These are phyloP conservation scores for Xenopus laevis DNA, from an alignment of 2,113 vertebrate species.

Conservation along the genomic window DNA sequence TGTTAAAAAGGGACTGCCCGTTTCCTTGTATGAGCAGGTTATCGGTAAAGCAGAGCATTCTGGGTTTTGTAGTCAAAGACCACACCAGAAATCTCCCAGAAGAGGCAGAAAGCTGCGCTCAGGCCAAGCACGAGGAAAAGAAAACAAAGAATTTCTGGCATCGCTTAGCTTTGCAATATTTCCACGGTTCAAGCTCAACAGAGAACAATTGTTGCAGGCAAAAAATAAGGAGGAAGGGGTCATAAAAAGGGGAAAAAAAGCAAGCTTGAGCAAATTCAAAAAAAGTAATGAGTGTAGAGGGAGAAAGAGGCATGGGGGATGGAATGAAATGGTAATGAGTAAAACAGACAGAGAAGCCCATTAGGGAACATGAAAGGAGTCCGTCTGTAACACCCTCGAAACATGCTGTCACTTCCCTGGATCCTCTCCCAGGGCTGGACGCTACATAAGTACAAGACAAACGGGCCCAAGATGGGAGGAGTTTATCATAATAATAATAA, in stretches of 20 bases:
- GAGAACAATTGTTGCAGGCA: slow-evolving; percentile 13
- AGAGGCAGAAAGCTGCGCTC: background rate
- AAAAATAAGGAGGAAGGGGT: slow-evolving; percentile 10
- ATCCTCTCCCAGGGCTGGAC: slow-evolving; percentile 36
- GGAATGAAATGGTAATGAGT: slow-evolving; percentile 29
- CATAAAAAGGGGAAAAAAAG: slow-evolving; percentile 25
- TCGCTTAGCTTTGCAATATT: slow-evolving; percentile 10
- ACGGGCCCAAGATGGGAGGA: slow-evolving; percentile 13
- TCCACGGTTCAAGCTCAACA: slow-evolving; percentile 13
- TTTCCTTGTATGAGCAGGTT: too few species aligned
- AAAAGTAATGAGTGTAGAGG: slow-evolving; percentile 13
- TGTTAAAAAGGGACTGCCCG: too few species aligned
- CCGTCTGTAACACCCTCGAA: slow-evolving; percentile 28
- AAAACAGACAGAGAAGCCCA: slow-evolving; percentile 34
- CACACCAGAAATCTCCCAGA: slow-evolving; percentile 13
- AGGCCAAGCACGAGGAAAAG: slow-evolving; percentile 18
- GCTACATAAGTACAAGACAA: slow-evolving; percentile 16
- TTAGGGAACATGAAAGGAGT: slow-evolving; percentile 37
- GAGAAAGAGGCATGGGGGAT: background rate
- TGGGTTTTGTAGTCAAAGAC: slow-evolving; percentile 24
- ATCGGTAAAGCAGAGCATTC: slow-evolving; percentile 3
- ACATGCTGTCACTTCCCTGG: slow-evolving; percentile 39
- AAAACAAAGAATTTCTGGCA: slow-evolving; percentile 27
- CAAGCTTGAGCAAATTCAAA: slow-evolving; percentile 1
- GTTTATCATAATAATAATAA: background rate